Base-by-base conservation (phyloP, 2,888 invertebrate genomes). In the Podotricha telesiphe region DNA sequence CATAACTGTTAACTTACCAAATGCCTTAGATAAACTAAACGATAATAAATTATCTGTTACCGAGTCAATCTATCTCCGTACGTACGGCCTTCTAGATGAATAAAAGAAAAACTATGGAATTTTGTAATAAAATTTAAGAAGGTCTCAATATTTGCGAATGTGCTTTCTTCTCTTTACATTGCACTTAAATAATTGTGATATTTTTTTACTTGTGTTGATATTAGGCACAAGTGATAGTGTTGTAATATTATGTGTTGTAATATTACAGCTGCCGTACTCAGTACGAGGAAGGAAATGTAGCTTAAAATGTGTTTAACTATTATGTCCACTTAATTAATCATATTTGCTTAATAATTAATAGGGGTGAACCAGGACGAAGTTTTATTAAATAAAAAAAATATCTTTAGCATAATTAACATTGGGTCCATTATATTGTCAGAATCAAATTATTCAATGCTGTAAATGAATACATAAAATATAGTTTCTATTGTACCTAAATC, bases 1-100 rank as follows among this genome's bases (percentile, higher is more conserved):
- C 88, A 89, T 89, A 55, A 71, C 78, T 63, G 61, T 58, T 66
- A 62, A n/a, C 66, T 6, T 53, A 65, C 10, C 65, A 47, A 59
- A 19, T 58, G 70, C 45, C 34, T 34, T 61, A 56, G 53, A 56
- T 63, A 67, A 68, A 72, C 78, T 84, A 79, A 80, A 75, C 65
- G 69, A 70, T 74, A 75, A 71, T 68, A 79, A 77, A 78, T 80
- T 76, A 79, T 78, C 79, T 77, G 73, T 79, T 73, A 50, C 48
- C 64, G 64, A 71, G 75, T 76, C 75, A 75, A 77, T 75, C 73
- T 77, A 76, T 75, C 73, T 70, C 71, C 34, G 37, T 28, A n/a
- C n/a, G 6, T 10, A 10, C 51, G 53, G 66, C 65, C 42, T 64
- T 37, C 51, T 71, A 37, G 64, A 50, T 67, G 58, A 50, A 68